Percentiles rank a stretch among this genome's conserved stretches.
phyloP scores from a whole-genome alignment of 2,888 invertebrate genomes.

The Cheilosia variabilis region DNA sequence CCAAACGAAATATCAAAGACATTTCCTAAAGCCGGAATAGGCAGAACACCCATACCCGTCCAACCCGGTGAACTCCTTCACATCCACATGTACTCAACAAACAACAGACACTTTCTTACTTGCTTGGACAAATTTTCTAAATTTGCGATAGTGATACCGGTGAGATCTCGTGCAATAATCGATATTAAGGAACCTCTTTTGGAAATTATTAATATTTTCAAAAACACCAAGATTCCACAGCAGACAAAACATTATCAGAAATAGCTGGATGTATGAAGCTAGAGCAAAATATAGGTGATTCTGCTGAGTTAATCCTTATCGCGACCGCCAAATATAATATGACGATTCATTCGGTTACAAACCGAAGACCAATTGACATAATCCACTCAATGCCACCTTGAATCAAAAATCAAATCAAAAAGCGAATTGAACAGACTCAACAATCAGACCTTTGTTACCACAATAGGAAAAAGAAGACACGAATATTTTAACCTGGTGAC shows the following conservation, averaged over 20 bases:
- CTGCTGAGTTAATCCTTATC: constrained; percentile 28
- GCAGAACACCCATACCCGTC: constrained; percentile 35
- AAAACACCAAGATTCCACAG: constrained; percentile 34
- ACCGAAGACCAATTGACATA: constrained; percentile 21
- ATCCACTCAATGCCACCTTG: constrained; percentile 1
- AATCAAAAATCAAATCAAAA: constrained; percentile 11
- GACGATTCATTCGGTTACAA: constrained; percentile 9
- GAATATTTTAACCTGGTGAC: no score
- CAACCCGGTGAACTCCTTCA: constrained; percentile 23
- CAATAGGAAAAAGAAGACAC: neutral
- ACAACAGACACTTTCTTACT: constrained; percentile 11
- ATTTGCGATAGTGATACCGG: constrained; percentile 11
- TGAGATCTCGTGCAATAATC: neutral
- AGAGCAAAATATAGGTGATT: constrained; percentile 30
- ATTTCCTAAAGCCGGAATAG: constrained; percentile 13
- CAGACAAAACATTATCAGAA: constrained; percentile 47
- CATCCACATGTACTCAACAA: constrained; percentile 18
- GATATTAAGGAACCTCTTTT: constrained; percentile 8
- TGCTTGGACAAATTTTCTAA: constrained; percentile 23
- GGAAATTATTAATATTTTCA: constrained; percentile 30
- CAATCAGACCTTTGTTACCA: constrained; percentile 5
- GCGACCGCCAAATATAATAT: constrained; percentile 40
- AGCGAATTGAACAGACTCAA: constrained; percentile 3
- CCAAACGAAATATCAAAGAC: no score
- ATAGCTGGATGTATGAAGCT: constrained; percentile 40